Evolutionary conservation across 2,888 invertebrate genomes (phyloP), one percentile per base, ranked within the genome.

Genomic region (Cantharis flavilabris): DNA sequence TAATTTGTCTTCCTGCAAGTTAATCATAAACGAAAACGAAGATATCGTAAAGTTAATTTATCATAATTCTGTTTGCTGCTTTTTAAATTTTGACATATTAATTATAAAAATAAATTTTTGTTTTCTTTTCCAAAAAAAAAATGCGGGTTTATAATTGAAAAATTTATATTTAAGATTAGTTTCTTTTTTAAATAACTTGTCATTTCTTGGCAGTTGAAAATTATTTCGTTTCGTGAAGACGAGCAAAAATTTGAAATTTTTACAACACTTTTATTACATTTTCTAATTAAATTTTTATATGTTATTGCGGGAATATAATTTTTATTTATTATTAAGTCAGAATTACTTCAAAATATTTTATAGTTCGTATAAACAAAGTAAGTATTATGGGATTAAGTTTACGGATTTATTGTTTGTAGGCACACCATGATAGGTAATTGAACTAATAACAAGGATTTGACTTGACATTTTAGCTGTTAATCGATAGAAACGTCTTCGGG

Each of bases 11-110:
- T 67, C 65, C 65, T 67, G 26, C 65, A 26, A 49, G 65, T 67
- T 67, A 67, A 67, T 67, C 65, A 23, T 23, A n/a, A 67, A 67
- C n/a, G 65, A 67, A 67, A 20, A 64, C 64, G 64, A 67, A 26
- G 65, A 67, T 67, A 67, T 23, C 65, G 20, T 67, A 23, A 23
- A 67, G 65, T 67, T 64, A 67, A 67, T 67, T 67, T 67, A 67
- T 67, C 65, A 67, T 67, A 20, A 20, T 67, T 67, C 26, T 26
- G 65, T 67, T 67, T 67, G 65, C 26, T 67, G 20, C 65, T 23
- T 23, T 67, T 67, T 67, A 67, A 67, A 67, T 26, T 67, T 67
- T 67, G 65, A 67, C 65, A 67, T 23, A 67, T 67, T 67, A 67
- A 67, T 67, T 67, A 67, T 26, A 23, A 67, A 67, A 20, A 26